Evolutionary conservation across 2,797 vertebrate genomes (phyloP), one percentile per base, ranked within the genome.

Genomic region (Platalea minor): DNA sequence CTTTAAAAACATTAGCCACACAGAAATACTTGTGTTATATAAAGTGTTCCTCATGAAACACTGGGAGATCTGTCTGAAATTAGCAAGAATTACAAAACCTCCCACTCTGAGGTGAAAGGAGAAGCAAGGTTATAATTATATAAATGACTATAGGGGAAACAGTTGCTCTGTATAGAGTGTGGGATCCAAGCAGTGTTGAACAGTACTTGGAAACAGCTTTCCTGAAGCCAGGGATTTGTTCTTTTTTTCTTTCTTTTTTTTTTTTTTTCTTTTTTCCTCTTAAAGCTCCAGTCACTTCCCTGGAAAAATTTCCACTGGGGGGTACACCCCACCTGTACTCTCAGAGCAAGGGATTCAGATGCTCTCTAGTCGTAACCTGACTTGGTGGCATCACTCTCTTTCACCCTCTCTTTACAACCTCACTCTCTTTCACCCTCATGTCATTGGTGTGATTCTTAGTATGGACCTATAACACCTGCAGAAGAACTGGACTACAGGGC

Each of bases 81-180:
- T 96, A 97, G 28, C 86, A 96, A 91, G 90, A 95, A 96, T 91
- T 97, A 95, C 50, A 97, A 96, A 95, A 91, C 88, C 93, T 93
- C 80, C 96, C 74, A 97, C 61, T 80, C 91, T 87, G 86, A 94
- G 87, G 91, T 95, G 79, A 97, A 95, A 97, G 92, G 92, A 95
- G 63, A 96, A 88, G 80, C 76, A 96, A 96, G 88, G 76, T 93
- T 96, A 63, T 93, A 74, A 96, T 96, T 96, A 95, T 63, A 94
- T 96, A 91, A 96, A 97, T 89, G 89, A 94, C 75, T 82, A 91
- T 63, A 84, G 91, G 65, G 51, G 69, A 97, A 97, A 95, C 91
- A 80, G 88, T 96, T 94, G 88, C 77, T 88, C 89, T 85, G 50
- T 89, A 37, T 18, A 39, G 61, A 90, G 59, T 88, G 82, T 94